These are phyloP conservation scores for Rhipidura dahli DNA, from an alignment of 2,113 vertebrate genomes.

Conservation along the genomic window DNA sequence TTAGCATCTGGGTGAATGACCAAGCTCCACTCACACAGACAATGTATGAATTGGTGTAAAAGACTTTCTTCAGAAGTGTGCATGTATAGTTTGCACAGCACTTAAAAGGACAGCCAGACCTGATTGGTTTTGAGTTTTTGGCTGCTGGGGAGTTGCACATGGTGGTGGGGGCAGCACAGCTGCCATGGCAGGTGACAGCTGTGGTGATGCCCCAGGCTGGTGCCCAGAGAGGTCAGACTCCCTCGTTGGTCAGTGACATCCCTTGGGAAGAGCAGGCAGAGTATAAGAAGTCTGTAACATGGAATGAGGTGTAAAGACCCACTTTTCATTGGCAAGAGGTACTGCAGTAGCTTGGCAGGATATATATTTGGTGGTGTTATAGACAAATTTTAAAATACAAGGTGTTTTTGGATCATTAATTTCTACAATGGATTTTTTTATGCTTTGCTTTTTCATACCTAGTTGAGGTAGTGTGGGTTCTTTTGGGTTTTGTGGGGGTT, in stretches of 20 bases:
- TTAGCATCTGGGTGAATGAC: not conserved
- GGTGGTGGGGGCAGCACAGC: not conserved
- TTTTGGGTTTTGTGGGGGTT: fast-evolving
- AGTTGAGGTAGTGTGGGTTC: fast-evolving
- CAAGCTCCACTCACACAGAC: not conserved
- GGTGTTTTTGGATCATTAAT: not conserved
- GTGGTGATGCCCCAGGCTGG: not conserved
- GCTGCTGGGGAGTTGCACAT: not conserved
- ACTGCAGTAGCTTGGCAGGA: not conserved
- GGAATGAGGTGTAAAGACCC: not conserved
- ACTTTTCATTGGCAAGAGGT: not conserved
- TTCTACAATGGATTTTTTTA: not conserved
- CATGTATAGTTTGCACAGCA: fast-evolving
- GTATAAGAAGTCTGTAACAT: fast-evolving
- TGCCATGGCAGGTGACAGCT: not conserved
- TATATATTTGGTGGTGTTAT: fast-evolving
- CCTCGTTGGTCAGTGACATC: not conserved
- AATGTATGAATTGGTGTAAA: not conserved
- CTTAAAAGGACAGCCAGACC: not conserved
- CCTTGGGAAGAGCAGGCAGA: fast-evolving
- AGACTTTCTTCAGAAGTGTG: not conserved
- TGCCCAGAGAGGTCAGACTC: not conserved
- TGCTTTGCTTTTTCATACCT: fast-evolving
- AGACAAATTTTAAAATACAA: not conserved
- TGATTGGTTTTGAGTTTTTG: not conserved